phyloP scores from a whole-genome alignment of 2,888 invertebrate species.

The Phytoseiulus persimilis region DNA sequence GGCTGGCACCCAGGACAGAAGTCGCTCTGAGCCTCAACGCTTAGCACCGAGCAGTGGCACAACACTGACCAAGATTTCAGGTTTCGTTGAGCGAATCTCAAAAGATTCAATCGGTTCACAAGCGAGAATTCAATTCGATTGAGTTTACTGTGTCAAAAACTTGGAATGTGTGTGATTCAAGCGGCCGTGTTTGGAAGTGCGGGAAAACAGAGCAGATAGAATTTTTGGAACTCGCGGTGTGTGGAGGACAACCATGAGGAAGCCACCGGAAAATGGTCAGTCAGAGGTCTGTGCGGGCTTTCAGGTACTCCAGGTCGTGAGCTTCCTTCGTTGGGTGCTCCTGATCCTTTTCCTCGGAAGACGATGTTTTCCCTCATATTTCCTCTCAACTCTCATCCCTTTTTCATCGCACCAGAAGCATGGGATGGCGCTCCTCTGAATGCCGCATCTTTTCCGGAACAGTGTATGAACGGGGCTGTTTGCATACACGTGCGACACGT shows the following conservation, averaged over 20 bases:
- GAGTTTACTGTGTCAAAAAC: too few relatives aligned
- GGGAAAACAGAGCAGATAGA: not conserved
- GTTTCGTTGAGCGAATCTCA: not conserved
- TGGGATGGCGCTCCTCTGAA: too few relatives aligned
- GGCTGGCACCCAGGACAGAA: constrained; percentile 5
- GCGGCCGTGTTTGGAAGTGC: not conserved
- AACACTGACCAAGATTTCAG: not conserved
- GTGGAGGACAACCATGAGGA: not conserved
- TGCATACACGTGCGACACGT: not conserved
- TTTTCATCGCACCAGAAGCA: too few relatives aligned
- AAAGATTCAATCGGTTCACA: not conserved
- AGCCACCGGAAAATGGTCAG: not conserved
- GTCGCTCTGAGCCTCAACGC: not conserved
- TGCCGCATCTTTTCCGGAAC: not conserved
- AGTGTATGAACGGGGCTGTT: not conserved
- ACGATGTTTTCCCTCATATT: too few relatives aligned
- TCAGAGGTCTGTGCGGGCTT: not conserved
- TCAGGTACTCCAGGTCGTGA: too few relatives aligned
- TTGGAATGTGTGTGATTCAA: not conserved
- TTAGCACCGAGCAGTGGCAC: not conserved
- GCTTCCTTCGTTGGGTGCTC: too few relatives aligned
- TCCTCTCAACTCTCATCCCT: too few relatives aligned
- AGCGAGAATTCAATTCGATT: too few relatives aligned
- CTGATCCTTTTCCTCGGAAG: too few relatives aligned
- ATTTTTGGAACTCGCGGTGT: too few relatives aligned